Percentiles rank a stretch among this genome's conserved stretches.
These are phyloP conservation scores for Paratilapia polleni DNA, from an alignment of 2,113 vertebrate genomes.

Conservation along the genomic window DNA sequence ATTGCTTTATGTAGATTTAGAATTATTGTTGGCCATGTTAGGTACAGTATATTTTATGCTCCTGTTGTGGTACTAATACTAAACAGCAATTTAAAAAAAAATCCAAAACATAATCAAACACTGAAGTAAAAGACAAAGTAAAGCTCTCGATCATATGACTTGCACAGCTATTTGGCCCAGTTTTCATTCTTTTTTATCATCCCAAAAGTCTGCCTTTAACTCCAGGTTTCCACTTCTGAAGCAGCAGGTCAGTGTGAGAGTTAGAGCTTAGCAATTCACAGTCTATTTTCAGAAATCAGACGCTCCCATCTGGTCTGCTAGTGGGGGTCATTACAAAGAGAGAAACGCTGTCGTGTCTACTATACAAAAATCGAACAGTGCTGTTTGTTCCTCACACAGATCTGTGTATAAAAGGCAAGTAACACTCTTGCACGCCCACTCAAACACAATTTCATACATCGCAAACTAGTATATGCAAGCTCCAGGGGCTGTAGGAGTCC, in stretches of 20 bases:
- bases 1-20: conserved; percentile 69
- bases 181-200: conserved; percentile 43
- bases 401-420: conserved; percentile 57
- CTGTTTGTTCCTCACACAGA: conserved; percentile 58
- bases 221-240: conserved; percentile 43
- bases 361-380: conserved; percentile 68
- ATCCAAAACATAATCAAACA: conserved; percentile 47
- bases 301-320: conserved; percentile 34
- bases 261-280: conserved; percentile 67
- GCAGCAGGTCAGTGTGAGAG: conserved; percentile 66
- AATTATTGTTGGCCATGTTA: conserved; percentile 31
- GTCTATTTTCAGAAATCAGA: conserved; percentile 62
- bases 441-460: conserved; percentile 54
- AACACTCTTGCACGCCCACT: conserved; percentile 57
- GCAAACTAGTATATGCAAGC: conserved; percentile 44
- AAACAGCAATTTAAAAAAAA: conserved; percentile 30
- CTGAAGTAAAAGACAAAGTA: conserved; percentile 54
- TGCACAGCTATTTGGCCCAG: conserved; percentile 65
- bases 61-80: conserved; percentile 32
- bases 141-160: conserved; percentile 63
- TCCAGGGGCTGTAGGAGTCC: conserved; percentile 33
- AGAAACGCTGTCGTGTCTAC: conserved; percentile 34
- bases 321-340: conserved; percentile 36
- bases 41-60: conserved; percentile 28
- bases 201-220: conserved; percentile 12